These are phyloP conservation scores for Anisognathus igniventris DNA, from an alignment of 2,797 vertebrate genomes.

Conservation along the genomic window DNA sequence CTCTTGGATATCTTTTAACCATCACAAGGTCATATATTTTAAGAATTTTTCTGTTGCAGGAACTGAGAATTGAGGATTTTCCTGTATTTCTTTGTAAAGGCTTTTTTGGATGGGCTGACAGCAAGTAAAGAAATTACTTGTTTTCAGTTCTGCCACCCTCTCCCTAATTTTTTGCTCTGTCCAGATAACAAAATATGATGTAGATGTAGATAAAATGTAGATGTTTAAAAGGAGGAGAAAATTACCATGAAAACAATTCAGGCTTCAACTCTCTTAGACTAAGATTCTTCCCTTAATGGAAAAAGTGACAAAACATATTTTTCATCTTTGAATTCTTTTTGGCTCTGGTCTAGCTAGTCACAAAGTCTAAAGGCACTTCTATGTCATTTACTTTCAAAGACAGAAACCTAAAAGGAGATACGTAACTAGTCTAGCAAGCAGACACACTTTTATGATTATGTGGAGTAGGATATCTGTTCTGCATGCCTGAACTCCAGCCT, in stretches of 20 bases:
- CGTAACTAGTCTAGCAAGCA: neutral
- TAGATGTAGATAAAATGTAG: neutral
- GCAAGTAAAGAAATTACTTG: neutral
- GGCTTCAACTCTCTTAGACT: neutral
- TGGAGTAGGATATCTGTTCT: slow-evolving; percentile 42
- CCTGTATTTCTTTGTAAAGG: neutral
- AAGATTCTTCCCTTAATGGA: neutral
- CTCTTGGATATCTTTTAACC: slow-evolving; percentile 68
- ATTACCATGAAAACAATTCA: neutral
- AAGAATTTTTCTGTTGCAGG: slow-evolving; percentile 1
- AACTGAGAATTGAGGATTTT: neutral
- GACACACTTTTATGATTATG: slow-evolving; percentile 54
- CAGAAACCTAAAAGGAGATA: slow-evolving; percentile 7
- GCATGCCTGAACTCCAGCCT: slow-evolving; percentile 27
- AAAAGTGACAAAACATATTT: neutral
- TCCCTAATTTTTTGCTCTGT: neutral
- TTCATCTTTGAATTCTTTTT: slow-evolving; percentile 18
- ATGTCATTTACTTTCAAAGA: slow-evolving; percentile 23
- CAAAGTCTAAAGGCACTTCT: neutral
- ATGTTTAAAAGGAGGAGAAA: neutral
- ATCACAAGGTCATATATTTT: slow-evolving; percentile 55
- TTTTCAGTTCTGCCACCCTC: neutral
- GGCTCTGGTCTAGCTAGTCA: neutral
- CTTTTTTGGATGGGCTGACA: neutral
- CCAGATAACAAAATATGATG: neutral